Percentiles rank a stretch among this genome's conserved stretches.
These are phyloP conservation scores for Bellardia bayeri DNA, from an alignment of 2,888 invertebrate genomes.

Conservation along the genomic window DNA sequence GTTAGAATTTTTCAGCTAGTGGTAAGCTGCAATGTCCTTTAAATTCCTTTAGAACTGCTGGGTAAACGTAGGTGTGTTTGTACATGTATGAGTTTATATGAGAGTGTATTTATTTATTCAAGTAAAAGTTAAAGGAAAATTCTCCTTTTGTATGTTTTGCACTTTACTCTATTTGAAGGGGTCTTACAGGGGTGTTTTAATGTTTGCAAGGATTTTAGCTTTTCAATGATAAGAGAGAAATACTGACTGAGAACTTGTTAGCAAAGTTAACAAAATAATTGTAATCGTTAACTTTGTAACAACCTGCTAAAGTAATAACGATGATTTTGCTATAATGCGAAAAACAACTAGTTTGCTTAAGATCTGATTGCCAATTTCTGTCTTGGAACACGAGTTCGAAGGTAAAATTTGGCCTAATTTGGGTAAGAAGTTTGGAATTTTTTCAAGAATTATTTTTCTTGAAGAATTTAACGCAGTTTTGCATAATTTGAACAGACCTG, in stretches of 20 bases:
- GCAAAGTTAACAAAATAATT: constrained; percentile 39
- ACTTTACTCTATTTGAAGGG: constrained; percentile 23
- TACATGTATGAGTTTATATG: neutral
- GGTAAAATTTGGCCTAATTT: too few relatives aligned
- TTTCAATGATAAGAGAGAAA: neutral
- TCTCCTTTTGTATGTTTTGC: neutral
- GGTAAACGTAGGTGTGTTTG: neutral
- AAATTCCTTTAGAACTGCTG: neutral
- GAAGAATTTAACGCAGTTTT: too few relatives aligned
- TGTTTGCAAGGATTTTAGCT: constrained; percentile 8
- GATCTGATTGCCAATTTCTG: too few relatives aligned
- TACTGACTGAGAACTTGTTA: neutral
- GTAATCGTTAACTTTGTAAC: constrained; percentile 5
- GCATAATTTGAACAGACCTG: too few relatives aligned
- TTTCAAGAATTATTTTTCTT: too few relatives aligned
- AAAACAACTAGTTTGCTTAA: too few relatives aligned
- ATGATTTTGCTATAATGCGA: neutral
- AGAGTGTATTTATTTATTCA: neutral
- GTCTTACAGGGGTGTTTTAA: constrained; percentile 6
- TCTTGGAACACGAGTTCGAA: too few relatives aligned
- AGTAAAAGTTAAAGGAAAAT: constrained; percentile 36
- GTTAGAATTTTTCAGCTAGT: too few relatives aligned
- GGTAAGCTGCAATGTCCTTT: too few relatives aligned
- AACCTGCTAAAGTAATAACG: neutral
- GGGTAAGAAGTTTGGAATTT: too few relatives aligned